These are phyloP conservation scores for Dicrurus megarhynchus DNA, from an alignment of 2,113 vertebrate genomes.

Conservation along the genomic window DNA sequence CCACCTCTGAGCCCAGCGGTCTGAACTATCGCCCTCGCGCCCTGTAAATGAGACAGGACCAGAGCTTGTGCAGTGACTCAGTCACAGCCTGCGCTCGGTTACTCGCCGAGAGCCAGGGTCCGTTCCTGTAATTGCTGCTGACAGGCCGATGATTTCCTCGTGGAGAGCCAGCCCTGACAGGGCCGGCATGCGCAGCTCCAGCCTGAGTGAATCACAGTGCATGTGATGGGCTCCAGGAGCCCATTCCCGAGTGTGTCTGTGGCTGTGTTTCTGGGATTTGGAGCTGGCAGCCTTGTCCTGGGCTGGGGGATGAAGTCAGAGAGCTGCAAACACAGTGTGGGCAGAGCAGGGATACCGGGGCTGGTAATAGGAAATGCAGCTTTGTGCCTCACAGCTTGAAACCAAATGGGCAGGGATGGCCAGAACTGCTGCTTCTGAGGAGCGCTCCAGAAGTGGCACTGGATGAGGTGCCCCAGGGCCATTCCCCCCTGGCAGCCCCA, in stretches of 20 bases:
- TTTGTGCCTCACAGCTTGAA: fast-evolving
- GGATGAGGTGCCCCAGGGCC: not conserved
- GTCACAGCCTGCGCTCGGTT: not conserved
- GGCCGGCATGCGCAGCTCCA: not conserved
- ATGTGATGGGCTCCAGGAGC: not conserved
- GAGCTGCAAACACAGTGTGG: not conserved
- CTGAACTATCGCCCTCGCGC: fast-evolving
- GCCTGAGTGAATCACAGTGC: not conserved
- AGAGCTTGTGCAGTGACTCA: not conserved
- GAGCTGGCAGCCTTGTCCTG: not conserved
- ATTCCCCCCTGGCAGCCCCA: not conserved
- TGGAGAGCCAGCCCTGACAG: not conserved
- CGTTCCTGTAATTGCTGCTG: not conserved
- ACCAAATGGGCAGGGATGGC: not conserved
- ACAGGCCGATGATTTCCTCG: not conserved
- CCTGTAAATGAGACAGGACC: not conserved
- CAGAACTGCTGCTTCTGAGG: not conserved
- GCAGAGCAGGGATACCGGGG: not conserved
- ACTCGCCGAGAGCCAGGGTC: not conserved
- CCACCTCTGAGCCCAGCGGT: not conserved
- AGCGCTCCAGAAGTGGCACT: not conserved
- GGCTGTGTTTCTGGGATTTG: fast-evolving
- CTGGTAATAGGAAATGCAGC: fast-evolving
- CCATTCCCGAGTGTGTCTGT: fast-evolving
- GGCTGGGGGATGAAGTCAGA: not conserved